These are phyloP conservation scores for Antheraea assamensis DNA, from an alignment of 2,888 invertebrate genomes.

Conservation along the genomic window DNA sequence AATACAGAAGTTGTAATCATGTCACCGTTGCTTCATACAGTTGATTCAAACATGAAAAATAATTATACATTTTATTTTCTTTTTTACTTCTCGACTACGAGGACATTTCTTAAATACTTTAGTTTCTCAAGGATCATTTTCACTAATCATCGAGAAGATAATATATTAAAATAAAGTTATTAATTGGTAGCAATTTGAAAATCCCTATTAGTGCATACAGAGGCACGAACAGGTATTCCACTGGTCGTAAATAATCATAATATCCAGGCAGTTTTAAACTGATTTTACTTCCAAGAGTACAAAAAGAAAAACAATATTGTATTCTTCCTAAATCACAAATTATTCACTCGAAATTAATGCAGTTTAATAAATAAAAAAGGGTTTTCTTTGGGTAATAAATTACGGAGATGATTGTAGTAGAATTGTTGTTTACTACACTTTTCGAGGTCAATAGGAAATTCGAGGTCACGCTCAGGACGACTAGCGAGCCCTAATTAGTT, in stretches of 20 bases:
- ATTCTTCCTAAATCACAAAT: background rate
- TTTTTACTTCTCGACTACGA: background rate
- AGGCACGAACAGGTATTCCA: too few relatives aligned
- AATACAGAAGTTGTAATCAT: too few relatives aligned
- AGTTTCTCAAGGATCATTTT: background rate
- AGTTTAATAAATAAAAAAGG: background rate
- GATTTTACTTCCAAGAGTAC: too few relatives aligned
- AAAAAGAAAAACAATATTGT: background rate
- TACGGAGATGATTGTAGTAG: background rate
- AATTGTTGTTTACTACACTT: background rate
- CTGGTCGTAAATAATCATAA: too few relatives aligned
- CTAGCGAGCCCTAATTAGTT: slow-evolving; percentile 1
- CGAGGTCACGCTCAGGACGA: slow-evolving; percentile 2
- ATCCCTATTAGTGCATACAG: too few relatives aligned
- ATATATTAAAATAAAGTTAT: too few relatives aligned
- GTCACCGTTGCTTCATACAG: too few relatives aligned
- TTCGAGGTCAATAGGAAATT: slow-evolving; percentile 1
- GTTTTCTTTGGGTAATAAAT: background rate
- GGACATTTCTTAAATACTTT: background rate
- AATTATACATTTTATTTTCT: background rate
- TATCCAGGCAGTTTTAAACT: too few relatives aligned
- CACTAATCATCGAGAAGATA: too few relatives aligned
- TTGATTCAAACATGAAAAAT: too few relatives aligned
- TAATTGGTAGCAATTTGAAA: too few relatives aligned
- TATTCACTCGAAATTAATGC: background rate